Base-by-base conservation (phyloP, 2,888 invertebrate species). In the Parnassius glacialis region DNA sequence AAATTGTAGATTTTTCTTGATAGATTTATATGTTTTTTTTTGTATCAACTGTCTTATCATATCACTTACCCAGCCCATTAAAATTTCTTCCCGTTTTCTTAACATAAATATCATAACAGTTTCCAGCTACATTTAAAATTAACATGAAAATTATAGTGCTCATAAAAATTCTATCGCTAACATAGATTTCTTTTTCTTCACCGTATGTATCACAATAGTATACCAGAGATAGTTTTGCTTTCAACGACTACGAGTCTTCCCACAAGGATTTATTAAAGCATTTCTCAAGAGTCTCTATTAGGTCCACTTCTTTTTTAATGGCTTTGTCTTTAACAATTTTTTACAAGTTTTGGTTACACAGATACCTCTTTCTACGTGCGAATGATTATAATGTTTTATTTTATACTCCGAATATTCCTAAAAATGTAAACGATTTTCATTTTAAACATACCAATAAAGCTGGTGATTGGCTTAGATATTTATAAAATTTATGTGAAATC, bases 251-350 rank as follows among this genome's bases (percentile, higher is more conserved):
- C 62, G 64, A 74, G 7, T 69, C 52, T 1, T 62, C 61, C 50
- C 54, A 68, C 9, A 74, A 51, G 0, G 72, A 68, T 5, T 75
- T 62, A 58, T 86, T 85, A 1, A 83, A 67, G 78, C 86, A 85
- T 76, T 60, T 74, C 69, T 76, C 80, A 74, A 86, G 65, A 56
- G 61, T 44, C 20, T 9, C 2, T 10, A 45, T 16, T 59, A 67
- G 58, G 55, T 62, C 68, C 61, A 3, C 25, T 16, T 34, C 43
- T 10, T n/a, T 48, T 47, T 20, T 43, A 48, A 65, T 12, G 9
- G 11, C 50, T n/a, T 56, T 47, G 3, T 45, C 59, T n/a, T 45
- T 25, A 25, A 59, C 47, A 43, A 67, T 3, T 56, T 16, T 16
- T 52, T 13, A 42, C 64, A 64, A 16, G 57, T 57, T n/a, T 51